Conservation (phyloP, 2,888 invertebrate genomes). For the Argyra leucocephala region DNA sequence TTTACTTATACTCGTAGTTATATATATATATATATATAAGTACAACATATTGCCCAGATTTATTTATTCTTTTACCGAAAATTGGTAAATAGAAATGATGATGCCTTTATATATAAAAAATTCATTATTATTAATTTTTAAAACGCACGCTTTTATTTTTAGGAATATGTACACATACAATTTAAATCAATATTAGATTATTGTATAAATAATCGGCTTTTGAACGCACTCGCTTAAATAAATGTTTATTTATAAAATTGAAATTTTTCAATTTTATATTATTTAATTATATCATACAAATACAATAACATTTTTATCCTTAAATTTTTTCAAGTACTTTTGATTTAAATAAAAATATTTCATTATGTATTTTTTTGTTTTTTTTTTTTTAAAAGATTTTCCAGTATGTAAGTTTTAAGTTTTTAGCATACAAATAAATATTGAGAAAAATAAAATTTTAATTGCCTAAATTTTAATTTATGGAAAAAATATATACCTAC, state of each 20-base stretch:
- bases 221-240: slow-evolving; percentile 1
- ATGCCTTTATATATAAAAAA: not conserved
- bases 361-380: not conserved
- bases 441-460: too few relatives aligned
- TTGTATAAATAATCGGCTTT: not conserved
- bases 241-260: slow-evolving; percentile 6
- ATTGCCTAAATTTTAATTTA: too few relatives aligned
- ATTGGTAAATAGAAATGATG: slow-evolving; percentile 6
- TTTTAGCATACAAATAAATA: too few relatives aligned
- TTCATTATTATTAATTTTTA: not conserved
- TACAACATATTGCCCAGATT: not conserved
- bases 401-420: too few relatives aligned
- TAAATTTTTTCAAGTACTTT: not conserved
- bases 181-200: slow-evolving; percentile 4
- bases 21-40: too few relatives aligned
- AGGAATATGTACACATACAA: not conserved
- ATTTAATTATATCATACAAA: not conserved
- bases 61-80: slow-evolving; percentile 1
- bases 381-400: not conserved
- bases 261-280: slow-evolving; percentile 2
- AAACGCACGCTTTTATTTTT: not conserved
- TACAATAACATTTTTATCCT: not conserved
- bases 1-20: not conserved
- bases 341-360: not conserved
- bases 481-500: too few relatives aligned